A percentile compares a stretch with the other conserved stretches of the same genome.
Evolutionary conservation across 2,888 invertebrate species (phyloP).

Genomic region (Molorchus minor): DNA sequence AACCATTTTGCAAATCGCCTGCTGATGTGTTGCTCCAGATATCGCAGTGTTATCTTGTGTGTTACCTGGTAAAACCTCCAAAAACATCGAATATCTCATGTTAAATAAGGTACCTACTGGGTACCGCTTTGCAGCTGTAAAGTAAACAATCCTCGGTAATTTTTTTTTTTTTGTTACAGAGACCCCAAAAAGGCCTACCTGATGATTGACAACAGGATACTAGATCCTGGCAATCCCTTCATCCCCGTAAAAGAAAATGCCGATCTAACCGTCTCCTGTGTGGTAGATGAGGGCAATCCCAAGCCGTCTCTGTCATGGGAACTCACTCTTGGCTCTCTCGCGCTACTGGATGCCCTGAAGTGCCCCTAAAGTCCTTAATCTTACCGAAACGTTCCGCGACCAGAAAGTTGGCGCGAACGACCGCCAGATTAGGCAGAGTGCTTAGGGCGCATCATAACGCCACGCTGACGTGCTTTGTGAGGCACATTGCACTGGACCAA

Average conservation of each 20-base stretch:
- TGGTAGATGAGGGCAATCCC: slow-evolving; percentile 85
- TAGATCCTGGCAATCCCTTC: slow-evolving; percentile 88
- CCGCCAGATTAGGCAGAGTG: slow-evolving; percentile 75
- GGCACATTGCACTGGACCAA: slow-evolving; percentile 70
- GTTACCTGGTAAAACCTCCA: too few species aligned
- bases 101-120: too few species aligned
- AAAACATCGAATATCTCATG: too few species aligned
- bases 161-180: too few species aligned
- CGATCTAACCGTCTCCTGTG: slow-evolving; percentile 82
- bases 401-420: slow-evolving; percentile 66
- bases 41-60: too few species aligned
- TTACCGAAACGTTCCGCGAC: slow-evolving; percentile 56
- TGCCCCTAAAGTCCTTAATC: slow-evolving; percentile 66
- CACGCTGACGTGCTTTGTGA: slow-evolving; percentile 81
- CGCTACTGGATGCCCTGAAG: slow-evolving; percentile 68
- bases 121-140: too few species aligned
- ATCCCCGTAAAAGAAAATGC: slow-evolving; percentile 88
- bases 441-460: slow-evolving; percentile 88
- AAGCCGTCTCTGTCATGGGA: slow-evolving; percentile 73
- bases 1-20: too few species aligned
- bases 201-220: slow-evolving; percentile 83
- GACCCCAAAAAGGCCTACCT: slow-evolving; percentile 86
- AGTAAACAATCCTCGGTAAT: too few species aligned
- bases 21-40: too few species aligned
- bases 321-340: slow-evolving; percentile 70